Base-by-base conservation (phyloP, 2,797 vertebrate species). In the Pangasius krempfi region DNA sequence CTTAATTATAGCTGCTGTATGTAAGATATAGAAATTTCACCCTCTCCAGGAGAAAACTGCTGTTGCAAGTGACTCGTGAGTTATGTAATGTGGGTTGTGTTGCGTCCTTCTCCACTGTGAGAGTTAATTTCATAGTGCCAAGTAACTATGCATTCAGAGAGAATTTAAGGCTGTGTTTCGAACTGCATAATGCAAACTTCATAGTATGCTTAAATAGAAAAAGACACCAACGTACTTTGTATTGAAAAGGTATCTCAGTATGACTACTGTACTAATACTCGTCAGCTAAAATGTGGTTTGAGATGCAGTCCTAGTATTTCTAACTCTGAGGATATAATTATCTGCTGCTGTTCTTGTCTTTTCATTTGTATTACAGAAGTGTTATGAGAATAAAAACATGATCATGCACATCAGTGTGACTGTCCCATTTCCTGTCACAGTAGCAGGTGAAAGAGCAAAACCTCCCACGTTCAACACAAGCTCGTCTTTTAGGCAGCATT, bases 31-130 rank as follows among this genome's bases (percentile, higher is more conserved):
- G 10, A 54, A 18, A 54, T 33, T 56, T 58, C 52, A 37, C 30
- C 72, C 73, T 25, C 44, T 78, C 14, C 47, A 30, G 27, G 18
- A 18, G 47, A 78, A 78, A 52, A 20, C 73, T n/a, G 73, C 2
- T 56, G 16, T 78, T 54, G 14, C 27, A 22, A 5, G 14, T n/a
- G 58, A 83, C 7, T 64, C 8, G 2, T 64, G 37, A n/a, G 37
- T 83, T 64, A 83, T 64, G 58, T 47, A 83, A 64, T 47, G 37
- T 83, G 80, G 25, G 58, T n/a, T 47, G 58, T 37, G 25, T 44
- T 64, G 25, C 3, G 9, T 30, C 37, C 80, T 83, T 83, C 14
- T 66, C 40, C 25, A 5, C 40, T 4, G 0, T 50, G 60, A 64
- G 58, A 66, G 27, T 47, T 64, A 47, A 83, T 64, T 64, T 47